These are phyloP conservation scores for Lucilia cuprina DNA, from an alignment of 1,140 invertebrate species.

Conservation along the genomic window DNA sequence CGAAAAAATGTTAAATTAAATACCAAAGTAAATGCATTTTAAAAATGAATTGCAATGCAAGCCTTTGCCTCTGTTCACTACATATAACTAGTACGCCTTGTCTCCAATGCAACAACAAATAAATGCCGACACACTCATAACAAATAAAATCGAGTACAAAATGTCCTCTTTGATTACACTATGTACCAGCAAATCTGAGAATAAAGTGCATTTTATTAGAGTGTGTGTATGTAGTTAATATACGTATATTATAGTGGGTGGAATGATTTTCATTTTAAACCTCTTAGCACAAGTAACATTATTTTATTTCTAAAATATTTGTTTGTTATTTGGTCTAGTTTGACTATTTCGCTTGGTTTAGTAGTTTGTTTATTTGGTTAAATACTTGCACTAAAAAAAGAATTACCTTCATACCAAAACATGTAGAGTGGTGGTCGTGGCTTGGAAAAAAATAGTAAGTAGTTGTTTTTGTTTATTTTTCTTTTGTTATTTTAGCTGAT, in stretches of 20 bases:
- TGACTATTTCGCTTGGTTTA: slow-evolving; percentile 1
- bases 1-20: slow-evolving; percentile 35
- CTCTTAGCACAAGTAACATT: not conserved
- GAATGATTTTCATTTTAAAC: not conserved
- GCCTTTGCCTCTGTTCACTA: not conserved
- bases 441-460: not conserved
- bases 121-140: not conserved
- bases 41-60: slow-evolving; percentile 32
- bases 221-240: not conserved
- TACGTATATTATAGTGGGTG: not conserved
- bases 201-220: not conserved
- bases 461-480: not conserved
- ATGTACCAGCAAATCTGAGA: not conserved
- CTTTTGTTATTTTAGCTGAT: not conserved
- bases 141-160: not conserved
- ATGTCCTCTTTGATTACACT: not conserved
- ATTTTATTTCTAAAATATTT: slow-evolving; percentile 9
- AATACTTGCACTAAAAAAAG: not conserved
- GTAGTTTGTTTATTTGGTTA: not conserved
- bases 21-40: slow-evolving; percentile 38
- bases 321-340: not conserved
- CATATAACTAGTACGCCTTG: not conserved
- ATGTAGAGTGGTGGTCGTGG: not conserved
- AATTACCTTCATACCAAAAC: slow-evolving; percentile 25
- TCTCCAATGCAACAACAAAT: not conserved